A percentile compares a stretch with the other conserved stretches of the same genome.
Conservation (phyloP, 2,797 vertebrate genomes). For the Pseudochromis fuscus region DNA sequence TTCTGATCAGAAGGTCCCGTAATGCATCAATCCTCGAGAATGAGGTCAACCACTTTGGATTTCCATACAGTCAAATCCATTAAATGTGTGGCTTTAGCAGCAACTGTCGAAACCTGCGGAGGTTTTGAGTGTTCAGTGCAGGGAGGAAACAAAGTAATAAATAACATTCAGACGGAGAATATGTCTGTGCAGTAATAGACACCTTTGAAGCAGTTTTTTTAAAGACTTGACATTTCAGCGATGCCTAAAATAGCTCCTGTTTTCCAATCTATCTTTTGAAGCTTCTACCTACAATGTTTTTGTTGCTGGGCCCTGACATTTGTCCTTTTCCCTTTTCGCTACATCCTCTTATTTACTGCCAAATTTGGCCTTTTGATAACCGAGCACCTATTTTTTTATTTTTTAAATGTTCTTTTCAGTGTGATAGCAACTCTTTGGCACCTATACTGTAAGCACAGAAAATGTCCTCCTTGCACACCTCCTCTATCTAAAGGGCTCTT, state of each 20-base stretch:
- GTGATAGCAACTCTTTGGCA: conserved; percentile 21
- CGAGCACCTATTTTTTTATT: conserved; percentile 32
- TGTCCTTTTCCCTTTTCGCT: conserved; percentile 23
- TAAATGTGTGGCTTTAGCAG: conserved; percentile 66
- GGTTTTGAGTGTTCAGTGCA: conserved; percentile 2
- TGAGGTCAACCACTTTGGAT: conserved; percentile 69
- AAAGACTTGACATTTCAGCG: conserved; percentile 42
- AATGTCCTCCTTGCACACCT: conserved; percentile 3
- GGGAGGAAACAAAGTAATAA: conserved; percentile 34
- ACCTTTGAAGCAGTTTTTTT: conserved; percentile 11
- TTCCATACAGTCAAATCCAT: conserved; percentile 64
- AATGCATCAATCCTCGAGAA: conserved; percentile 69
- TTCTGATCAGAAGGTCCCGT: conserved; percentile 71
- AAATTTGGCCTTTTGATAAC: conserved; percentile 41
- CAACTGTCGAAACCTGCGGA: conserved; percentile 39
- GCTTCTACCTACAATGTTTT: conserved; percentile 8
- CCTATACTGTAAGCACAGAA: conserved; percentile 2
- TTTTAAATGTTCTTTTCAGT: conserved; percentile 34
- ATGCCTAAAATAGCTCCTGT: conserved; percentile 40
- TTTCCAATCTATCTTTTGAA: conserved; percentile 24
- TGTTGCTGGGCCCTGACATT: conserved; percentile 34
- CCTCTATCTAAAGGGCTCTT: conserved; percentile 29
- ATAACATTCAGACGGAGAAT: conserved; percentile 14
- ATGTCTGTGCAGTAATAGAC: conserved; percentile 18
- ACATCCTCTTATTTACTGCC: conserved; percentile 35